Percentiles rank a stretch among this genome's conserved stretches.
Conservation (phyloP, 2,888 invertebrate genomes). For the Hemaris fuciformis region DNA sequence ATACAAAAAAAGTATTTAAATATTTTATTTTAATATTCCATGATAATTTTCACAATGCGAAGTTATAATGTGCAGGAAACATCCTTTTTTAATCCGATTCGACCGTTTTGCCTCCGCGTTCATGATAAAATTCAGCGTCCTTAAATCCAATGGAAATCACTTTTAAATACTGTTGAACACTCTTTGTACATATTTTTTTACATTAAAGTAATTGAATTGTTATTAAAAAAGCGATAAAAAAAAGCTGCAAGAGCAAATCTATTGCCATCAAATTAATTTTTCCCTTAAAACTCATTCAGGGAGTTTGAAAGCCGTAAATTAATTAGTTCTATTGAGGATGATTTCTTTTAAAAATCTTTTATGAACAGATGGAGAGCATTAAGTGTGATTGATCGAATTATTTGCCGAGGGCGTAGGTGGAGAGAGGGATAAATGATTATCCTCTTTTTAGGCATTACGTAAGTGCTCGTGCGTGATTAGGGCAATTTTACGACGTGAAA, state of each 20-base stretch:
- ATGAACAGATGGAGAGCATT: not conserved
- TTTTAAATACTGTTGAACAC: not conserved
- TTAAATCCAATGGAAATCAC: not conserved
- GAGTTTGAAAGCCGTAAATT: not conserved
- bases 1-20: no score
- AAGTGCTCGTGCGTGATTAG: slow-evolving; percentile 10
- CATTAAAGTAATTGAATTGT: not conserved
- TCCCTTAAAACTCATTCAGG: not conserved
- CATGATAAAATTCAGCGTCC: not conserved
- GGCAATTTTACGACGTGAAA: slow-evolving; percentile 12
- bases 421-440: slow-evolving; percentile 4
- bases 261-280: not conserved
- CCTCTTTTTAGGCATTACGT: not conserved
- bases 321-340: not conserved
- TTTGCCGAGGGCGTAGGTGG: slow-evolving; percentile 4
- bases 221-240: not conserved
- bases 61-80: no score
- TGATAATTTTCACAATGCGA: no score
- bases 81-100: not conserved
- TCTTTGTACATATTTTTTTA: not conserved
- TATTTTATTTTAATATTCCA: no score
- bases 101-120: not conserved
- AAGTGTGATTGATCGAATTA: slow-evolving; percentile 3
- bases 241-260: not conserved
- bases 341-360: not conserved